Evolutionary conservation across 2,888 invertebrate species (phyloP), one percentile per base, ranked within the genome.

Genomic region (Hirtodrosophila duncani): DNA sequence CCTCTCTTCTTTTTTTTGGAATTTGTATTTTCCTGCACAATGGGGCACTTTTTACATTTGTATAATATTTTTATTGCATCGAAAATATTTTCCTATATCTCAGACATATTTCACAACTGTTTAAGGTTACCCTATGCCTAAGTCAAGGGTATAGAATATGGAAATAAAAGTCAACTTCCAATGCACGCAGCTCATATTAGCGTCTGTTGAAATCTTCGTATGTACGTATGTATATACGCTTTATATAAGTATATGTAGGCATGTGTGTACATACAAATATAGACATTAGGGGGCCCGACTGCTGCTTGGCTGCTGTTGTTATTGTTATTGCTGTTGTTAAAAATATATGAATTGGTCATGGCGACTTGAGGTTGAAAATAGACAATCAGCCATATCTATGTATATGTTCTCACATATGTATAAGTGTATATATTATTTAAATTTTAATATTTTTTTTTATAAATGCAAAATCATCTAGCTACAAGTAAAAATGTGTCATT

Each of bases 261-360:
- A 5, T 27, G 8, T 2, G 7, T 34, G 17, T 48, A 38, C 31
- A 58, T 31, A 51, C 51, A 26, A 30, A 27, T 29, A 20, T 30
- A 9, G 49, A n/a, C 31, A 49, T 58, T 62, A 59, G 71, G 71
- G 71, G 71, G 71, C 71, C 75, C 65, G 77, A 33, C 71, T 42
- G 38, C 20, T 24, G 7, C 18, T 27, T 44, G 11, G 11, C 5
- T 11, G 31, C 17, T 5, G 3, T 7, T 26, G 26, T 33, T 14
- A 24, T 26, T 13, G 21, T 11, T 11, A 23, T 14, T 45, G 53
- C 57, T 41, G 37, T 18, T 70, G 71, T 75, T 26, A 8, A 3
- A 26, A 37, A 27, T 24, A 37, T 23, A n/a, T n/a, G n/a, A n/a
- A n/a, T n/a, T n/a, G n/a, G 44, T 51, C 23, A 45, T 33, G 10